Percentiles rank a stretch among this genome's conserved stretches.
These are phyloP conservation scores for Zoanthus sansibaricus DNA, from an alignment of 92 coral and sea anemone species.

Conservation along the genomic window DNA sequence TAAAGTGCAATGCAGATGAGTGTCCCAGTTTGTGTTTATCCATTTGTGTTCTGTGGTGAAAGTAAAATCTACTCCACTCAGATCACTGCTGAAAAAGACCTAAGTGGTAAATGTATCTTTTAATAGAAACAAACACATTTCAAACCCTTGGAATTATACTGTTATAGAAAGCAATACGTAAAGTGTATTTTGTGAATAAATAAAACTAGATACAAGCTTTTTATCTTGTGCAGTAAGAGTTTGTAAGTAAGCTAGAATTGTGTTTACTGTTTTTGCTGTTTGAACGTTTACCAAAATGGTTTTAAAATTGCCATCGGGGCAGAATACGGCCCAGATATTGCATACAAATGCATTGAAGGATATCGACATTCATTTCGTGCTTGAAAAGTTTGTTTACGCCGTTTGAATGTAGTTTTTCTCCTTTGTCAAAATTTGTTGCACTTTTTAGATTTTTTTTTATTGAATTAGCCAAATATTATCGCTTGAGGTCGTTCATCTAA, in stretches of 20 bases:
- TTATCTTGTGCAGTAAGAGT: neutral
- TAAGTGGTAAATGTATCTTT: too few relatives aligned
- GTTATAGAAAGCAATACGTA: too few relatives aligned
- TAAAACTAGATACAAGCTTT: too few relatives aligned
- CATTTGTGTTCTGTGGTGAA: too few relatives aligned
- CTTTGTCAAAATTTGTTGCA: constrained; percentile 5
- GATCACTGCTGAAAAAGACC: too few relatives aligned
- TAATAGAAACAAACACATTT: too few relatives aligned
- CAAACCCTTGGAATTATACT: too few relatives aligned
- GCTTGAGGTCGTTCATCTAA: constrained; percentile 31
- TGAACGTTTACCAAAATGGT: constrained; percentile 7
- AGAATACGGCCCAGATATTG: neutral
- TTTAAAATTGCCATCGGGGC: constrained; percentile 6
- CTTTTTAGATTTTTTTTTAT: constrained; percentile 17
- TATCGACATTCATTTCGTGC: constrained; percentile 17
- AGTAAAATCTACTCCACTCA: too few relatives aligned
- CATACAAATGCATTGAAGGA: neutral
- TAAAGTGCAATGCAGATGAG: too few relatives aligned
- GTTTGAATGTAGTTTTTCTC: constrained; percentile 20
- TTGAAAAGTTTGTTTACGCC: constrained; percentile 37
- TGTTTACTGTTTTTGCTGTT: neutral
- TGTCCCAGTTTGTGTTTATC: too few relatives aligned
- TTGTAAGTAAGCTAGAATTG: neutral
- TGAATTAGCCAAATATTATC: constrained; percentile 27
- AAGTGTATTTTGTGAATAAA: too few relatives aligned